phyloP scores from a whole-genome alignment of 2,888 invertebrate species.

The Nymphalis c-album region DNA sequence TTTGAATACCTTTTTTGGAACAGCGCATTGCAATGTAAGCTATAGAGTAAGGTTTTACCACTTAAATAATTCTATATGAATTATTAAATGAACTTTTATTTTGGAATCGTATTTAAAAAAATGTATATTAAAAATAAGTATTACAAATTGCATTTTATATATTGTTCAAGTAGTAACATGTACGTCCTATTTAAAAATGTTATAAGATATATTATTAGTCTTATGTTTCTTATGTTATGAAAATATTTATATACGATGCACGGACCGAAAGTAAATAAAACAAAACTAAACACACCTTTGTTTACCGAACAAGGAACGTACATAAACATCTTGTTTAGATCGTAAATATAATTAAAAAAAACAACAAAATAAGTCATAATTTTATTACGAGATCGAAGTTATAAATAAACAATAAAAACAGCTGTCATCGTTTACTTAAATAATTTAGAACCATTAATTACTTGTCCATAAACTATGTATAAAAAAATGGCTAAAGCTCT shows the following conservation, averaged over 20 bases:
- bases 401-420: background rate
- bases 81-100: too few species aligned
- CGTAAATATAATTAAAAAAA: constrained; percentile 1
- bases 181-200: too few species aligned
- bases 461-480: background rate
- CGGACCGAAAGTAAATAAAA: background rate
- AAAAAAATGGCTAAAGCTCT: background rate
- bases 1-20: too few species aligned
- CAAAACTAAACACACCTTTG: constrained; percentile 1
- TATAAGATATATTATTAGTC: too few species aligned
- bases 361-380: background rate
- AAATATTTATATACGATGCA: background rate
- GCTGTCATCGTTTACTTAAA: constrained; percentile 6
- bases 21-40: too few species aligned
- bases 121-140: too few species aligned
- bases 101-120: too few species aligned
- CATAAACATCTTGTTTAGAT: constrained; percentile 11
- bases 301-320: constrained; percentile 1
- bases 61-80: too few species aligned
- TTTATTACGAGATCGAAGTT: constrained; percentile 2
- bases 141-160: too few species aligned
- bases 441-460: background rate
- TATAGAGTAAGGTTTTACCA: too few species aligned
- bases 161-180: too few species aligned
- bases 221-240: too few species aligned